Evolutionary conservation across 2,113 vertebrate genomes (phyloP).

Genomic region (Bufo bufo): DNA sequence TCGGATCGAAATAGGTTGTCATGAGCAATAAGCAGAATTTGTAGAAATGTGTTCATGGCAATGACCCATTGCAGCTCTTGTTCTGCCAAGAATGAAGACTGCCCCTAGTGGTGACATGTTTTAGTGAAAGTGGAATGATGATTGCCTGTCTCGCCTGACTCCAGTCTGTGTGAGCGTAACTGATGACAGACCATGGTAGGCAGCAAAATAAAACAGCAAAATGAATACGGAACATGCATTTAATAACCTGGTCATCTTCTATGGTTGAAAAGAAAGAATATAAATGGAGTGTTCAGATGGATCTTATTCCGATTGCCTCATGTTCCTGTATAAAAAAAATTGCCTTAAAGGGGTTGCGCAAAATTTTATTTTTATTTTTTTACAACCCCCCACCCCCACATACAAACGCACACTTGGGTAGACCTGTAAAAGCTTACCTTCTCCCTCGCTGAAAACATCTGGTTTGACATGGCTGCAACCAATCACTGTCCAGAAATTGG

Average conservation of each 20-base stretch:
- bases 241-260: background rate
- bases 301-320: background rate
- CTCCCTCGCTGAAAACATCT: too few relatives aligned
- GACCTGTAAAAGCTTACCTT: too few relatives aligned
- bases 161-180: background rate
- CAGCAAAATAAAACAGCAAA: background rate
- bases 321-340: background rate
- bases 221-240: background rate
- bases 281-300: background rate
- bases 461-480: too few relatives aligned
- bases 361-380: too few relatives aligned
- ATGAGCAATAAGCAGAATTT: constrained; percentile 9
- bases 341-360: too few relatives aligned
- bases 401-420: too few relatives aligned
- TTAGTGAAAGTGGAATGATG: background rate
- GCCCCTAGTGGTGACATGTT: background rate
- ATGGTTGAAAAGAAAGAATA: background rate
- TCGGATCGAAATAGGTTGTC: constrained; percentile 12
- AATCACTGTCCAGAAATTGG: too few relatives aligned
- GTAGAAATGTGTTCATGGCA: constrained; percentile 22
- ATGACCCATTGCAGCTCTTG: background rate
- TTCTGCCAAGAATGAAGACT: background rate
- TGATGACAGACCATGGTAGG: background rate
- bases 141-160: background rate
- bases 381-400: too few relatives aligned